Evolutionary conservation across 2,888 invertebrate species (phyloP), one percentile per base, ranked within the genome.

Genomic region (Lasioglossum pauxillum): DNA sequence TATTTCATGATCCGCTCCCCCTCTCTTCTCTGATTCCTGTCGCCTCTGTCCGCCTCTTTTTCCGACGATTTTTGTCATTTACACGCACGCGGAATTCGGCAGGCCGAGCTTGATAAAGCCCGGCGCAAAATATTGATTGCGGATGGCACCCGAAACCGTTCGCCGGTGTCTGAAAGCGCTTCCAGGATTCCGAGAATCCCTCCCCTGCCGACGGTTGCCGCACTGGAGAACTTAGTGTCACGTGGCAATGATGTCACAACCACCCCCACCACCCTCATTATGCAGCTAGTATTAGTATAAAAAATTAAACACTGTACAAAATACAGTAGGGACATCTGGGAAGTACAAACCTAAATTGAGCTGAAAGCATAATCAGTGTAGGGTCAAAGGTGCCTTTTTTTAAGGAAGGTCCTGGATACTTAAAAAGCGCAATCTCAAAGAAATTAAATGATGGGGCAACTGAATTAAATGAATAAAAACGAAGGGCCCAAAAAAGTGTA

Each of bases 121-220:
- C 46, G 82, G 44, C 49, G 75, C 75, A 64, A 82, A 83, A 75
- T 82, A 83, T 83, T 72, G 82, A 82, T 82, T 74, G 71, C 38
- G 60, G 35, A 69, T 69, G 69, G 12, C 69, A 38, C 10, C 23
- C 38, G 69, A 38, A 69, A 69, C n/a, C 23, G 16, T 67, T 19
- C 35, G 67, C 8, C 67, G 35, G 3, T 38, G 12, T 38, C 38
- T 38, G 69, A 69, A 69, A 69, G 23, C 23, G 38, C 23, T 19
- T 31, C 16, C 67, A 35, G 67, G 35, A 67, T 35, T 19, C 35
- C 35, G 35, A 3, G 67, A 19, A 35, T 67, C 67, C 8, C 35
- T n/a, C 27, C 4, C 27, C 27, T 1, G 1, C 27, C 27, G 27
- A 14, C 14, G 60, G 14, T 5, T 14, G 14, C 27, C 64, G 35